phyloP scores from a whole-genome alignment of 1,140 invertebrate species.

The Bombyx mori region ASM3026992v2 NC_085124.1:8260001-8260500 shows the following conservation, averaged over 20 bases:
- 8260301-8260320: conserved; percentile 46
- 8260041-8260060: conserved; percentile 46
- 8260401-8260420: too few relatives aligned
- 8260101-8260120: conserved; percentile 43
- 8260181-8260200: conserved; percentile 41
- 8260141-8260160: conserved; percentile 16
- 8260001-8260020: conserved; percentile 32
- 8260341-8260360: conserved; percentile 14
- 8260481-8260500: too few relatives aligned
- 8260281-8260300: conserved; percentile 51
- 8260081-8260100: conserved; percentile 56
- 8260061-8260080: conserved; percentile 57
- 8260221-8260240: conserved; percentile 24
- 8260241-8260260: conserved; percentile 45
- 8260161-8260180: conserved; percentile 11
- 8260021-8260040: conserved; percentile 29
- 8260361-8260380: neutral
- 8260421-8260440: too few relatives aligned
- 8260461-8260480: too few relatives aligned
- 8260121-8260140: conserved; percentile 31
- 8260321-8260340: conserved; percentile 12
- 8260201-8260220: conserved; percentile 47
- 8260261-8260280: conserved; percentile 32
- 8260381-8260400: too few relatives aligned
- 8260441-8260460: too few relatives aligned